Conservation (phyloP, 1,140 invertebrate species). For the Calosoma granatense region DNA sequence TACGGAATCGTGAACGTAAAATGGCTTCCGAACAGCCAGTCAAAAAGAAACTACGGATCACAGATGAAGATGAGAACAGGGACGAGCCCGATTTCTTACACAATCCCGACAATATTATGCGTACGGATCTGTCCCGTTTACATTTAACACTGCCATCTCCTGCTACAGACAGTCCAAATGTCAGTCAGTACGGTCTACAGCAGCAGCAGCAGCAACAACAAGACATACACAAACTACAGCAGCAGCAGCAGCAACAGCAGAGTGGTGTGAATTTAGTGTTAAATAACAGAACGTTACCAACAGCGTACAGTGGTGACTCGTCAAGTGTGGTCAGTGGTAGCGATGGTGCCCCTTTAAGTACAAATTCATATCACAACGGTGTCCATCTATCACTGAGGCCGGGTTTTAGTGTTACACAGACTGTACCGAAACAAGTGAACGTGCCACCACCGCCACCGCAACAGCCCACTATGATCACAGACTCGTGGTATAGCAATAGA, state of each 20-base stretch:
- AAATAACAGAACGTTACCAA: conserved; percentile 20
- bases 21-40: conserved; percentile 61
- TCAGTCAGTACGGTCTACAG: conserved; percentile 10
- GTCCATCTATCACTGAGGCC: neutral
- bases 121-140: conserved; percentile 23
- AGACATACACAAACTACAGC: conserved; percentile 2
- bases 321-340: neutral
- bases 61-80: conserved; percentile 41
- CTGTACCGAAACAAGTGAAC: conserved; percentile 4
- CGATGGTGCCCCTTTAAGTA: neutral
- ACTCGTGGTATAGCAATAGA: too few species aligned
- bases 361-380: neutral
- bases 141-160: conserved; percentile 27
- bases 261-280: conserved; percentile 21
- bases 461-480: neutral
- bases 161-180: conserved; percentile 10
- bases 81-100: conserved; percentile 40
- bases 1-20: conserved; percentile 26
- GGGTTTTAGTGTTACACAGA: neutral
- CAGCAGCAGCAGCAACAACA: conserved; percentile 14
- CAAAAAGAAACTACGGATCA: conserved; percentile 61
- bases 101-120: conserved; percentile 23
- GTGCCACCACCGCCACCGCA: neutral
- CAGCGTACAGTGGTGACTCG: neutral
- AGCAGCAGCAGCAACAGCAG: conserved; percentile 14